A percentile compares a stretch with the other conserved stretches of the same genome.
Evolutionary conservation across 1,140 invertebrate genomes (phyloP).

Genomic region (Calephelis nemesis): DNA sequence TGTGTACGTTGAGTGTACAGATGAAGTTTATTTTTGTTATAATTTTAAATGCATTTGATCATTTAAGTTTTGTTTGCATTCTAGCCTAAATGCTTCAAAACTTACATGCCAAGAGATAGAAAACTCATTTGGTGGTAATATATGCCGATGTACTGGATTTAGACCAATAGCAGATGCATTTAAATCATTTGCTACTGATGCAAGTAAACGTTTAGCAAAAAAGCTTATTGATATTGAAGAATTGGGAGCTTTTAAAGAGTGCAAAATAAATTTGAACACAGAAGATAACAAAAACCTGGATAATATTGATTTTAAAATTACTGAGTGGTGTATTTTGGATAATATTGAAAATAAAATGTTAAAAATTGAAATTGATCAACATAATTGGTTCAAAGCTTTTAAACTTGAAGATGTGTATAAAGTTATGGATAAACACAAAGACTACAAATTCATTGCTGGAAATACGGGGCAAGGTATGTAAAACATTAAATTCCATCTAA

Average conservation of each 20-base stretch:
- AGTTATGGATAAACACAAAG: slow-evolving; percentile 37
- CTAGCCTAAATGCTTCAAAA: slow-evolving; percentile 57
- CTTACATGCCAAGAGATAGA: slow-evolving; percentile 85
- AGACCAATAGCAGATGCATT: slow-evolving; percentile 90
- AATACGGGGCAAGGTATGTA: slow-evolving; percentile 64
- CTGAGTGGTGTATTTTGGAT: slow-evolving; percentile 52
- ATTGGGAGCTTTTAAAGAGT: slow-evolving; percentile 43
- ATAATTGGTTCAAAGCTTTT: slow-evolving; percentile 80
- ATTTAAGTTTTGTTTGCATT: slow-evolving; percentile 30
- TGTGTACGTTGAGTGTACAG: too few relatives aligned
- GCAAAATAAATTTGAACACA: slow-evolving; percentile 44
- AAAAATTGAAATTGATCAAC: slow-evolving; percentile 36
- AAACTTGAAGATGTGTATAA: slow-evolving; percentile 63
- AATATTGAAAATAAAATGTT: slow-evolving; percentile 40
- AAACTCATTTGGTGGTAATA: slow-evolving; percentile 89
- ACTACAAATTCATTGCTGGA: slow-evolving; percentile 62
- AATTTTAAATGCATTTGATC: background rate
- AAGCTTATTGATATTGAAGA: slow-evolving; percentile 79
- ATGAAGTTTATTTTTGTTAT: too few relatives aligned
- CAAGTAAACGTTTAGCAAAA: slow-evolving; percentile 34
- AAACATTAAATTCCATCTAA: slow-evolving; percentile 18
- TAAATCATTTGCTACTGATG: slow-evolving; percentile 52
- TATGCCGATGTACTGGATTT: slow-evolving; percentile 94
- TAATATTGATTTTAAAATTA: slow-evolving; percentile 24
- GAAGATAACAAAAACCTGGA: slow-evolving; percentile 28